phyloP scores from a whole-genome alignment of 2,797 vertebrate species.

The Taeniopygia guttata region DNA sequence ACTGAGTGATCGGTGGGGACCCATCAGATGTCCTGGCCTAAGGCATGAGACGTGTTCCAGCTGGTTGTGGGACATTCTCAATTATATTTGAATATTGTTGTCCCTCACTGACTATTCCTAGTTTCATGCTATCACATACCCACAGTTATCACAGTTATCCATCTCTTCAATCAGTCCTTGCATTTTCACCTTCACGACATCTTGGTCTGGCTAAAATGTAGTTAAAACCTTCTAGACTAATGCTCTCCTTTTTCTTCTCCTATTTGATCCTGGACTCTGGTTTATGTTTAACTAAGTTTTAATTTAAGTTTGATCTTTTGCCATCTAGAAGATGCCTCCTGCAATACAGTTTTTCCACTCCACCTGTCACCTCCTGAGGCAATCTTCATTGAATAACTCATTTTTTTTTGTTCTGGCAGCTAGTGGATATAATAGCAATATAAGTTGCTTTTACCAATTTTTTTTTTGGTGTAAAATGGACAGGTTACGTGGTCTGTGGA shows the following conservation, averaged over 20 bases:
- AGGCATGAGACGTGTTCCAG: background rate
- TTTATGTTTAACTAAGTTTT: background rate
- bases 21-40: background rate
- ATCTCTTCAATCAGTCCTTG: background rate
- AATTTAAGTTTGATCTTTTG: background rate
- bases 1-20: background rate
- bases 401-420: background rate
- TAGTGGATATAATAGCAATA: background rate
- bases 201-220: background rate
- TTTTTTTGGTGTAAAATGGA: background rate
- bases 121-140: background rate
- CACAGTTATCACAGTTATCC: background rate
- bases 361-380: slow-evolving; percentile 8
- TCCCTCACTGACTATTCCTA: background rate
- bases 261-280: background rate
- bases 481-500: background rate
- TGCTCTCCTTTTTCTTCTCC: background rate
- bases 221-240: background rate
- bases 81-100: background rate
- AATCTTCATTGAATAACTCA: background rate
- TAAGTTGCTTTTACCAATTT: slow-evolving; percentile 22
- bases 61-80: background rate
- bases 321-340: background rate
- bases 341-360: slow-evolving; percentile 22
- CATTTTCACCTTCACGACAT: background rate